Evolutionary conservation across 2,888 invertebrate genomes (phyloP).

Genomic region (Lasius fuliginosus): DNA sequence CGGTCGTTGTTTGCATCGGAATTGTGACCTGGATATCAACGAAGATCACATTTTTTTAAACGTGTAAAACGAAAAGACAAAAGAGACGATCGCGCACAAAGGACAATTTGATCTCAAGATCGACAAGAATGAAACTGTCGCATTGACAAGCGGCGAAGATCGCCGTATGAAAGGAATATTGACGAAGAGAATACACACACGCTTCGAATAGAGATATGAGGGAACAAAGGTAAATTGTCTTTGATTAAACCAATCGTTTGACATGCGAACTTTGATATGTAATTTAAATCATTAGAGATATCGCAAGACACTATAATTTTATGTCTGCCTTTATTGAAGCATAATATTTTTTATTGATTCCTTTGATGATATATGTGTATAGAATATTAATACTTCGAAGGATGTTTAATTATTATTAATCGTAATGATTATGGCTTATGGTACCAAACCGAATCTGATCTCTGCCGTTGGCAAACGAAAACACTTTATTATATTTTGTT

Average conservation of each 20-base stretch:
- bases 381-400: slow-evolving; percentile 13
- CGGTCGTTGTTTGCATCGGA: background rate
- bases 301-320: slow-evolving; percentile 13
- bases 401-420: slow-evolving; percentile 31
- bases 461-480: slow-evolving; percentile 46
- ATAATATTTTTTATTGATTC: slow-evolving; percentile 26
- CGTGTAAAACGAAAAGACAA: slow-evolving; percentile 3
- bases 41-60: background rate
- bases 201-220: slow-evolving; percentile 16
- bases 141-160: background rate
- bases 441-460: slow-evolving; percentile 43
- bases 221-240: slow-evolving; percentile 17
- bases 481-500: slow-evolving; percentile 25
- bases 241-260: slow-evolving; percentile 19
- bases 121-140: background rate
- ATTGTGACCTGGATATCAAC: slow-evolving; percentile 34
- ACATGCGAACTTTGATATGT: slow-evolving; percentile 19
- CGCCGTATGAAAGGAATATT: background rate
- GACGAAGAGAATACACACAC: background rate
- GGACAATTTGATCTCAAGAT: background rate
- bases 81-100: background rate
- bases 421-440: slow-evolving; percentile 5
- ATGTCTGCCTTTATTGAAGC: slow-evolving; percentile 11
- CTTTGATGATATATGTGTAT: background rate
- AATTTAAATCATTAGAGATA: slow-evolving; percentile 13